These are phyloP conservation scores for Cyanoliseus patagonus DNA, from an alignment of 2,113 vertebrate genomes.

Conservation along the genomic window DNA sequence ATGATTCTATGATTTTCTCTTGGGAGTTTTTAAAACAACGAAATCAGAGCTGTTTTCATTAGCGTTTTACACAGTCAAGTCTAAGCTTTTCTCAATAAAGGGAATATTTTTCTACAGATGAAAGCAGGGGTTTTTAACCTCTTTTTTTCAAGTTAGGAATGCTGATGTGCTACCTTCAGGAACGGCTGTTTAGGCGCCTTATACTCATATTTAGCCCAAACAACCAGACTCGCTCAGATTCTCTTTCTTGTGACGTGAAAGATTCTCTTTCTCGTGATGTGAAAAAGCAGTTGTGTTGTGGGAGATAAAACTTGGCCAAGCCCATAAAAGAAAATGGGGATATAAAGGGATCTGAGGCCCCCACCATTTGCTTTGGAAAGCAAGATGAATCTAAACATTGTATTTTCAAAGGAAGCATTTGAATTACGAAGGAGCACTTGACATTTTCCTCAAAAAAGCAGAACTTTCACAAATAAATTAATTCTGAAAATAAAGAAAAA, in stretches of 20 bases:
- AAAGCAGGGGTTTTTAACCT: neutral
- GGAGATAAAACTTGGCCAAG: slow-evolving; percentile 24
- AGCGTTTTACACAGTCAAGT: neutral
- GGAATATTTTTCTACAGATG: neutral
- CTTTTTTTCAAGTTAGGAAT: neutral
- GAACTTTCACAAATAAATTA: neutral
- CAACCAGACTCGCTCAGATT: neutral
- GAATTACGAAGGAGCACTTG: slow-evolving; percentile 10
- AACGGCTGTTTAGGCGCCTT: neutral
- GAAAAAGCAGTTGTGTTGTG: neutral
- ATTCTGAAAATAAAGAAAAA: neutral
- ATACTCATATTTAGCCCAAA: neutral
- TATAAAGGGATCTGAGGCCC: neutral
- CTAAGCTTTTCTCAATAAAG: neutral
- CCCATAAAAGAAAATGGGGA: neutral
- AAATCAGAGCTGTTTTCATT: neutral
- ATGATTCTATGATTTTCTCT: neutral
- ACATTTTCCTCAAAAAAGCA: slow-evolving; percentile 18
- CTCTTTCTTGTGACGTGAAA: neutral
- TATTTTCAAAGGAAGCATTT: slow-evolving; percentile 40
- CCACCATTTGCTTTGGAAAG: neutral
- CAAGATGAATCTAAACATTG: neutral
- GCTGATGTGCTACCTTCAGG: neutral
- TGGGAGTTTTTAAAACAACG: neutral
- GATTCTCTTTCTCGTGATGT: neutral